These are phyloP conservation scores for Plusia festucae DNA, from an alignment of 2,888 invertebrate species.

Conservation along the genomic window DNA sequence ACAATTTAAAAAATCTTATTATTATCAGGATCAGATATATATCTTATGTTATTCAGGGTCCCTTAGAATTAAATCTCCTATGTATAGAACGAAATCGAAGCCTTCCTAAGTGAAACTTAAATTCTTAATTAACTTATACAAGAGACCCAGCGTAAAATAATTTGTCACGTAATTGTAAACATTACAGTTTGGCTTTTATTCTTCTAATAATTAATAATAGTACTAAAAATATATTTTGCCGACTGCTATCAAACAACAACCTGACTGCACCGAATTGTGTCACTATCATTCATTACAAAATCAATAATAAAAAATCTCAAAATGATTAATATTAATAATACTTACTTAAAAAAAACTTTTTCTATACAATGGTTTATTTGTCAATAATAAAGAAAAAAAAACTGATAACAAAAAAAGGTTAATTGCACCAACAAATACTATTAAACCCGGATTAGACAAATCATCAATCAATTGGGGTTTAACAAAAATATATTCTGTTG, in stretches of 20 bases:
- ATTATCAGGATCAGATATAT: no score
- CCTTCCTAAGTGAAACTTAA: slow-evolving; percentile 36
- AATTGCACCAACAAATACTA: background rate
- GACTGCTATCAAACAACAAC: slow-evolving; percentile 33
- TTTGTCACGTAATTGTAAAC: slow-evolving; percentile 39
- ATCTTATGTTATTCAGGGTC: slow-evolving; percentile 57
- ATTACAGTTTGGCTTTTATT: slow-evolving; percentile 51
- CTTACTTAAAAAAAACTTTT: background rate
- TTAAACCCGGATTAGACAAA: background rate
- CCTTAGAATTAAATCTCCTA: slow-evolving; percentile 33
- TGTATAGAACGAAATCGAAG: slow-evolving; percentile 22
- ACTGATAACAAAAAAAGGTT: background rate
- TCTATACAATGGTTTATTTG: background rate
- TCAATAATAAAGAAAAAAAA: background rate
- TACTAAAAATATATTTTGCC: slow-evolving; percentile 39
- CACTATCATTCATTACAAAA: background rate
- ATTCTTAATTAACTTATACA: slow-evolving; percentile 33
- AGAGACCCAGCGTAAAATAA: slow-evolving; percentile 52
- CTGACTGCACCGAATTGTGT: slow-evolving; percentile 49
- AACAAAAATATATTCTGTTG: background rate
- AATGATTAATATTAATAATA: slow-evolving; percentile 7
- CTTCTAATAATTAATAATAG: slow-evolving; percentile 34
- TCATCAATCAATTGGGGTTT: background rate
- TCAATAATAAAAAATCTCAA: background rate
- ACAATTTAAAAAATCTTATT: slow-evolving; percentile 47